These are phyloP conservation scores for Dryobota labecula DNA, from an alignment of 2,888 invertebrate genomes.

Conservation along the genomic window DNA sequence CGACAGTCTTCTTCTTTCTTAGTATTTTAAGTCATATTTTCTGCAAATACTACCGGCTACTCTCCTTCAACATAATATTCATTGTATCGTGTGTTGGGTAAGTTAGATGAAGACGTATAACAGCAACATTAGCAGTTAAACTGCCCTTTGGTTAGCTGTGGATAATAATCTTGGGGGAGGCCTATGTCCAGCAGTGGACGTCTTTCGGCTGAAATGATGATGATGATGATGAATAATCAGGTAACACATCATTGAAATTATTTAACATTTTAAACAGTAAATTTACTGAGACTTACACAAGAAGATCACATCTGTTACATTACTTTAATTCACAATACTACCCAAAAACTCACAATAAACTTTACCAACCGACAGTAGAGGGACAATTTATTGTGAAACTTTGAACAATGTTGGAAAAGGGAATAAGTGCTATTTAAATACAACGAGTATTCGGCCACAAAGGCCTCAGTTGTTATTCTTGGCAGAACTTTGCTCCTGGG, in stretches of 20 bases:
- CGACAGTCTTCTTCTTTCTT: background rate
- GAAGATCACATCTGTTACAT: constrained; percentile 16
- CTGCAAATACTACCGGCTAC: background rate
- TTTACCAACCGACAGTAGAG: constrained; percentile 38
- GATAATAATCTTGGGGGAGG: too few species aligned
- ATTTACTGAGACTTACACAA: background rate
- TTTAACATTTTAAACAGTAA: background rate
- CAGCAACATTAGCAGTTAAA: too few species aligned
- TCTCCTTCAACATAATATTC: background rate
- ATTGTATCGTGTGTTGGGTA: background rate
- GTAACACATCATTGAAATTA: too few species aligned
- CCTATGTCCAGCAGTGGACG: too few species aligned
- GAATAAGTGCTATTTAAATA: constrained; percentile 66
- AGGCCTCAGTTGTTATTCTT: constrained; percentile 70
- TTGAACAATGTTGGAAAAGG: constrained; percentile 57
- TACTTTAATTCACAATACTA: constrained; percentile 27
- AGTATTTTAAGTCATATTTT: background rate
- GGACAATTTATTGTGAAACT: constrained; percentile 60
- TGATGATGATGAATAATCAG: too few species aligned
- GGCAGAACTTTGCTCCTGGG: constrained; percentile 66
- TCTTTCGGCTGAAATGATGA: too few species aligned
- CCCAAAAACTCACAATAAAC: constrained; percentile 44
- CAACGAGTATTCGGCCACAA: constrained; percentile 61
- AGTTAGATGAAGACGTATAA: background rate
- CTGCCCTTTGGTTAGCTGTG: too few species aligned